Evolutionary conservation across 2,888 invertebrate species (phyloP), one percentile per base, ranked within the genome.

Genomic region (Melanchra persicariae): DNA sequence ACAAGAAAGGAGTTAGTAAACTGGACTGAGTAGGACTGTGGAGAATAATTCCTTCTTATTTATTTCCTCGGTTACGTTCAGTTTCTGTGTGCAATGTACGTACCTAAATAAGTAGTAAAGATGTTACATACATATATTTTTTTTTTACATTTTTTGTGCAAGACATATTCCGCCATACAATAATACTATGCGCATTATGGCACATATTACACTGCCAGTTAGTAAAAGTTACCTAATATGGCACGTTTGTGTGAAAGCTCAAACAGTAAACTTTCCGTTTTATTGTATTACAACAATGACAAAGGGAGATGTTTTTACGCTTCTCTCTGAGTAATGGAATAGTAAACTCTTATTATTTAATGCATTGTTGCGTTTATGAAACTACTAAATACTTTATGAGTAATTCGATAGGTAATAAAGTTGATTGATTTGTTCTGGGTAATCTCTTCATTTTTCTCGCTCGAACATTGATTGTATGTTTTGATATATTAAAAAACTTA

Each of bases 251-350:
- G 57, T 40, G 76, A 76, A 76, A 47, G n/a, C 6, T 24, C 5
- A 54, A 69, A 68, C 40, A 76, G 40, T 30, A 34, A 24, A 54
- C 76, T 74, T 68, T 74, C 76, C 17, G 19, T 68, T 76, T 45
- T 76, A 74, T 76, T 74, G 76, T 75, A 12, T 47, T 51, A 47
- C 2, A 26, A 73, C 45, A 58, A 30, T 67, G 45, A 59, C 52
- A 59, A 58, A 74, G 52, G 57, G 51, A 59, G 40, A 76, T 68
- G 52, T 68, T 45, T 58, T 15, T 40, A 2, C 12, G 58, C 26
- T 19, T 43, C 26, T 40, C 57, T 19, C 22, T 58, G 5, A 47
- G n/a, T 54, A 54, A 59, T 58, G 45, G 40, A 34, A n/a, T 26
- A 24, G 12, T 68, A 30, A 67, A 59, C 17, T 40, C 12, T 30